Percentiles rank a stretch among this genome's conserved stretches.
Conservation (phyloP, 2,113 vertebrate species). For the Oncorhynchus tshawytscha region DNA sequence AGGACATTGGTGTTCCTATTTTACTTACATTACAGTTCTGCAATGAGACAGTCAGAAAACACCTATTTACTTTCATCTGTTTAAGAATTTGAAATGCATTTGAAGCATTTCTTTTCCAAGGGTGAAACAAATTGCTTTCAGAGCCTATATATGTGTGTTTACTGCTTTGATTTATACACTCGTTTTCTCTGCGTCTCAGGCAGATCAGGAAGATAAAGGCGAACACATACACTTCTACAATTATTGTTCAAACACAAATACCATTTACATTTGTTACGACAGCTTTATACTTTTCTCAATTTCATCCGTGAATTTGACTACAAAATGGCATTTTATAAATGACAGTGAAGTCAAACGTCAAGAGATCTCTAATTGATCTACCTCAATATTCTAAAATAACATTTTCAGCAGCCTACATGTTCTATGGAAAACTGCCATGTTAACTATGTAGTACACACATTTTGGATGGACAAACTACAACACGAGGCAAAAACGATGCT, state of each 20-base stretch:
- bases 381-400: neutral
- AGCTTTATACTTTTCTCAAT: neutral
- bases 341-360: neutral
- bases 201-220: neutral
- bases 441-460: neutral
- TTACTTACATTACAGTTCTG: constrained; percentile 59
- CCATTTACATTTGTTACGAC: neutral
- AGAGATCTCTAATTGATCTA: neutral
- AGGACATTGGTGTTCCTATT: constrained; percentile 51
- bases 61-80: constrained; percentile 33
- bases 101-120: constrained; percentile 31
- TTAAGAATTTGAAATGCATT: constrained; percentile 8
- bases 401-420: neutral
- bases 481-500: neutral
- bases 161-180: neutral
- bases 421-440: neutral
- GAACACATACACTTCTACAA: neutral
- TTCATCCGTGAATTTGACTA: neutral
- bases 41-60: constrained; percentile 49
- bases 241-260: neutral
- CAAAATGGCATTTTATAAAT: neutral
- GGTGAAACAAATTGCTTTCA: constrained; percentile 9
- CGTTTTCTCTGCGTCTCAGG: neutral
- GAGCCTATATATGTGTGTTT: neutral
- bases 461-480: neutral